A percentile compares a stretch with the other conserved stretches of the same genome.
Evolutionary conservation across 2,797 vertebrate genomes (phyloP).

Genomic region (Meriones psammophilus): DNA sequence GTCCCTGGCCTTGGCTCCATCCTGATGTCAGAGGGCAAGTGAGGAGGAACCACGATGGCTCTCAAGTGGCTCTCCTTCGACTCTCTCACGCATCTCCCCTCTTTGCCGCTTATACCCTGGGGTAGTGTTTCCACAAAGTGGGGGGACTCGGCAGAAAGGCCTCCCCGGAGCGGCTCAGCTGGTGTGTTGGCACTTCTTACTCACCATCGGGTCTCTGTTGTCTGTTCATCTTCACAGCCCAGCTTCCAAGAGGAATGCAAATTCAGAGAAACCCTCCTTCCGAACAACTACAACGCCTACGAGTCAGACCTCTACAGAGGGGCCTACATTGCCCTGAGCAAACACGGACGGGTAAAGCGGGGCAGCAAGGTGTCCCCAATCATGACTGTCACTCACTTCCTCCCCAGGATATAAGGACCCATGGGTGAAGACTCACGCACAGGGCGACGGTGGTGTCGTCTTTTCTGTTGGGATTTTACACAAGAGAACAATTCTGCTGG

Average conservation of each 20-base stretch:
- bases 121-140: neutral
- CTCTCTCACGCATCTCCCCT: rapidly evolving
- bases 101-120: neutral
- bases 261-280: slow-evolving; percentile 96
- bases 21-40: neutral
- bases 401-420: slow-evolving; percentile 94
- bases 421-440: slow-evolving; percentile 23
- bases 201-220: neutral
- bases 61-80: neutral
- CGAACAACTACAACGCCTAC: slow-evolving; percentile 99
- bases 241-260: slow-evolving; percentile 97
- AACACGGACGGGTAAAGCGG: slow-evolving; percentile 94
- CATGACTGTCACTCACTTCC: slow-evolving; percentile 98
- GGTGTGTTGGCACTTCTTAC: neutral
- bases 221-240: slow-evolving; percentile 87
- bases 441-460: slow-evolving; percentile 56
- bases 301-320: slow-evolving; percentile 93
- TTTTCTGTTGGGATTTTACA: slow-evolving; percentile 92
- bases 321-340: slow-evolving; percentile 97
- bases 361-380: slow-evolving; percentile 95
- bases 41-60: rapidly evolving
- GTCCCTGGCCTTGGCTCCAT: neutral
- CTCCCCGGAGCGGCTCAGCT: rapidly evolving
- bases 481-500: slow-evolving; percentile 90
- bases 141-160: rapidly evolving